Evolutionary conservation across 2,888 invertebrate species (phyloP), one percentile per base, ranked within the genome.

Genomic region (Pedicia rivosa): DNA sequence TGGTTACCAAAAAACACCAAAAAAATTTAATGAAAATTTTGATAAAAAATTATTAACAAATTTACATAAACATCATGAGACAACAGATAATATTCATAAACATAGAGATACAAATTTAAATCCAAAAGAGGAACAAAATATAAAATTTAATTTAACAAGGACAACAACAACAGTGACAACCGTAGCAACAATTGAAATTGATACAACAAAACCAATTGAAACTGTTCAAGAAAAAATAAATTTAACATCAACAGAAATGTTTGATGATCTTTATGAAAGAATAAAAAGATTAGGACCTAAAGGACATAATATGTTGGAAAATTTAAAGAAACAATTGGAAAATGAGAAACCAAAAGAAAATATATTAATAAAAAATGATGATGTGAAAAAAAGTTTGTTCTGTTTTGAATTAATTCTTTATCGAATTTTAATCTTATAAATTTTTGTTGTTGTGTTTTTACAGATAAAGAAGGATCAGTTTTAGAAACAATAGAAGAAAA

Each of bases 281-380:
- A 54, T 78, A 1, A 64, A 66, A 42, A 62, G 63, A 1, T 49
- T 78, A 9, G 78, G 77, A 0, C 60, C 63, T 2, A 63, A 66
- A 35, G 74, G 75, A 0, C 64, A 65, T 39, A 54, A 63, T 22
- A 66, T 77, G 5, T 51, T 78, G 33, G 50, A 63, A 13, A 65
- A 56, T 44, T 55, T 78, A 1, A 72, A 73, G 39, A 51, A 65
- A 24, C 60, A 61, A 44, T 53, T 60, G 22, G 49, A 48, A 38
- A 35, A 29, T 12, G 47, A n/a, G n/a, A n/a, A n/a, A n/a, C n/a
- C n/a, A n/a, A n/a, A n/a, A n/a, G n/a, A n/a, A n/a, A n/a, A n/a
- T n/a, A n/a, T n/a, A n/a, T n/a, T n/a, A n/a, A n/a, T n/a, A n/a
- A n/a, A n/a, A n/a, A n/a, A n/a, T n/a, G n/a, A n/a, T n/a, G n/a